Evolutionary conservation across 2,797 vertebrate species (phyloP).

Genomic region (Atherinosoma microstoma): DNA sequence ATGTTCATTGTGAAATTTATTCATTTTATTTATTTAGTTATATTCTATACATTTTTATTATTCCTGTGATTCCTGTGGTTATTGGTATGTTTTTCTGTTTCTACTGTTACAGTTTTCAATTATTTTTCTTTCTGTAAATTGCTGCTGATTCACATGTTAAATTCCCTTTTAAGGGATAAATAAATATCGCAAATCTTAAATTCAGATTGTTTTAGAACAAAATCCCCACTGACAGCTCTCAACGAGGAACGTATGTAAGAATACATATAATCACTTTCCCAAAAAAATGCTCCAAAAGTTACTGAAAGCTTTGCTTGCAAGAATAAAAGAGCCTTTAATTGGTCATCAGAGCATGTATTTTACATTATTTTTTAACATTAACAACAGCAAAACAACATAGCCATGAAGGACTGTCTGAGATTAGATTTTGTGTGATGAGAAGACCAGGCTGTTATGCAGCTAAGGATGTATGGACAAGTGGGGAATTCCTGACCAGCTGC

Average conservation of each 20-base stretch:
- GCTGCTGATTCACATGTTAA: no score
- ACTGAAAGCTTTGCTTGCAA: not conserved
- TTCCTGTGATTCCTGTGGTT: no score
- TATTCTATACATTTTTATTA: no score
- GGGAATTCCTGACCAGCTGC: constrained; percentile 68
- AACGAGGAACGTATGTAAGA: not conserved
- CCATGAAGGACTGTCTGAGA: constrained; percentile 41
- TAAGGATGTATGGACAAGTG: constrained; percentile 41
- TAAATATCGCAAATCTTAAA: not conserved
- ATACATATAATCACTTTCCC: not conserved
- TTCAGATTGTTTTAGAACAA: not conserved
- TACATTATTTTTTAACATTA: not conserved
- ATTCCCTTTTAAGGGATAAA: no score
- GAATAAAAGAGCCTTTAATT: not conserved
- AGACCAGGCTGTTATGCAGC: constrained; percentile 38
- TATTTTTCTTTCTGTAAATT: no score
- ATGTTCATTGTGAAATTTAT: no score
- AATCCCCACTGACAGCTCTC: not conserved
- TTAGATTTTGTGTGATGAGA: constrained; percentile 55
- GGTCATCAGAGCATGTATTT: not conserved
- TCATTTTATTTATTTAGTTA: no score
- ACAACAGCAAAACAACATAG: constrained; percentile 44
- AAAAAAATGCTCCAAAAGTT: not conserved
- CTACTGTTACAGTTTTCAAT: no score
- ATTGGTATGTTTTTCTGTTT: no score